These are phyloP conservation scores for Etheostoma nigrum DNA, from an alignment of 2,797 vertebrate genomes.

Conservation along the genomic window DNA sequence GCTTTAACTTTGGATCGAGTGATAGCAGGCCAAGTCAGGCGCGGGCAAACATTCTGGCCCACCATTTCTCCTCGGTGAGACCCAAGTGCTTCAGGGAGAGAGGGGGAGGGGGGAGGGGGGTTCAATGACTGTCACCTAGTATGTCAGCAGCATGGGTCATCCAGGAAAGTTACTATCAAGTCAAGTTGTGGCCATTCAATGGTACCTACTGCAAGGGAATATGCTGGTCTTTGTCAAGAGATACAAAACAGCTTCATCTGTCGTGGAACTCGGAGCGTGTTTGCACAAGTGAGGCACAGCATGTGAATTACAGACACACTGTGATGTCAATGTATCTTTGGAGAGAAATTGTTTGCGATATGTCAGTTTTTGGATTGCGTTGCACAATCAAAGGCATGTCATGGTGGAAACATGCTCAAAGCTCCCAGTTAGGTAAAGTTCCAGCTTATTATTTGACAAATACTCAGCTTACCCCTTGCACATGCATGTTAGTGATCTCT, in stretches of 20 bases:
- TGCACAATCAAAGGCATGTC: constrained; percentile 23
- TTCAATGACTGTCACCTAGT: constrained; percentile 67
- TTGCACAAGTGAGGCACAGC: constrained; percentile 49
- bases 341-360: constrained; percentile 8
- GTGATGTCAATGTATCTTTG: constrained; percentile 9
- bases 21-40: constrained; percentile 35
- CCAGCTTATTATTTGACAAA: constrained; percentile 78
- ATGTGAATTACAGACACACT: constrained; percentile 30
- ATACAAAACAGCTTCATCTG: constrained; percentile 70
- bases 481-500: constrained; percentile 89
- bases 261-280: constrained; percentile 64
- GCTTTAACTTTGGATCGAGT: constrained; percentile 29
- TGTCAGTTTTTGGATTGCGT: constrained; percentile 31
- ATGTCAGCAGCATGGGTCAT: constrained; percentile 84
- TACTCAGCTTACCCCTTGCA: constrained; percentile 84
- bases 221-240: constrained; percentile 83
- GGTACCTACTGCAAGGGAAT: constrained; percentile 84
- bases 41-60: constrained; percentile 72
- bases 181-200: constrained; percentile 90
- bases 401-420: constrained; percentile 69
- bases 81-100: constrained; percentile 59
- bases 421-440: constrained; percentile 60
- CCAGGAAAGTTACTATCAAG: constrained; percentile 87
- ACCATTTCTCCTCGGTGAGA: constrained; percentile 72
- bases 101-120: constrained; percentile 30